Conservation (phyloP, 2,797 vertebrate genomes). For the Melanogrammus aeglefinus region DNA sequence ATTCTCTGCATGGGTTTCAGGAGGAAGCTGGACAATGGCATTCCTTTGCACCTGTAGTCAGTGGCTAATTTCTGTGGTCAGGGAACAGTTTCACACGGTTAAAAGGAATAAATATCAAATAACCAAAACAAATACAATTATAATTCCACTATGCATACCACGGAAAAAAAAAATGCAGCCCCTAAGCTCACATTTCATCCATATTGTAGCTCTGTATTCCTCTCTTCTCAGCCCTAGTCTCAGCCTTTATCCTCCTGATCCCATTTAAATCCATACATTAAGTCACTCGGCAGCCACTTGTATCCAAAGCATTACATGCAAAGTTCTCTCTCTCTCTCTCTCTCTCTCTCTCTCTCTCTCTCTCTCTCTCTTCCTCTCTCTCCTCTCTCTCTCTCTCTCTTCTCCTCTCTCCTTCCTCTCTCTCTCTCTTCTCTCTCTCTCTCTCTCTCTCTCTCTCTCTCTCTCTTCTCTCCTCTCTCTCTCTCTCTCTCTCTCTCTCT, state of each 20-base stretch:
- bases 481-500: too few relatives aligned
- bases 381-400: too few relatives aligned
- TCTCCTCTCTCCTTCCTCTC: background rate
- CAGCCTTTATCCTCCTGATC: background rate
- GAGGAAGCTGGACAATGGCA: conserved; percentile 97
- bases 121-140: background rate
- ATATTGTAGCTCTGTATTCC: background rate
- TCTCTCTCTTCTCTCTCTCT: background rate
- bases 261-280: too few relatives aligned
- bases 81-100: conserved; percentile 21
- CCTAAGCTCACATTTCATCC: background rate
- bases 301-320: too few relatives aligned
- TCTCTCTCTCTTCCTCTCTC: too few relatives aligned
- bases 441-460: too few relatives aligned
- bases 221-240: background rate
- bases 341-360: too few relatives aligned
- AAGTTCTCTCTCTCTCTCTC: conserved; percentile 1
- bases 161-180: background rate
- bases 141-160: background rate
- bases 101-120: conserved; percentile 6
- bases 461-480: too few relatives aligned
- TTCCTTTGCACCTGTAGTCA: conserved; percentile 92
- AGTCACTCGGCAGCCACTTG: too few relatives aligned
- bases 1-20: conserved; percentile 98
- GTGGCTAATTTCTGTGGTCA: conserved; percentile 85